These are phyloP conservation scores for Chrysopa pallens DNA, from an alignment of 1,140 invertebrate genomes.

Conservation along the genomic window DNA sequence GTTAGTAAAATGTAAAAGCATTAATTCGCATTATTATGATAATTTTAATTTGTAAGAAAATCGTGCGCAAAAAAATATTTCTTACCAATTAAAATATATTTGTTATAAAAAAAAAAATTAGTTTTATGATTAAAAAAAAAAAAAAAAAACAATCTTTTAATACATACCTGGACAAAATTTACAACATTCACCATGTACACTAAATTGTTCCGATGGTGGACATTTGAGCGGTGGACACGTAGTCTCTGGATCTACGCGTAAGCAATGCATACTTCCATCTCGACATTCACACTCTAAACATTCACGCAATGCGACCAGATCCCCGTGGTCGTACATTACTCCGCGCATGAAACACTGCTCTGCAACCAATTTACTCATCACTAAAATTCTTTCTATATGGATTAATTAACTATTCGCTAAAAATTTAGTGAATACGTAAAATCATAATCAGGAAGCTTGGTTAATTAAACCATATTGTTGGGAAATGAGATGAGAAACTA, in stretches of 20 bases:
- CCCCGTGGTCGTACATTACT: slow-evolving; percentile 67
- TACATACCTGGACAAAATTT: slow-evolving; percentile 71
- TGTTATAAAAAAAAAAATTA: not conserved
- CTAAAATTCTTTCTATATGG: no score
- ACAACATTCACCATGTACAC: slow-evolving; percentile 71
- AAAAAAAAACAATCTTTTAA: no score
- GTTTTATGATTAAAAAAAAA: not conserved
- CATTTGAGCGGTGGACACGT: slow-evolving; percentile 68
- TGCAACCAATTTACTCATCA: slow-evolving; percentile 17
- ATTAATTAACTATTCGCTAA: no score
- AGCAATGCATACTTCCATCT: slow-evolving; percentile 65
- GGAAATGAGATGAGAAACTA: no score
- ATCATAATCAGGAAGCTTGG: no score
- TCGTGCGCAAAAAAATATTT: not conserved
- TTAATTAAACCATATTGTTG: no score
- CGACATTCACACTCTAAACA: slow-evolving; percentile 58
- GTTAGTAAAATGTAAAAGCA: slow-evolving; percentile 1
- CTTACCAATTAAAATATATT: no score
- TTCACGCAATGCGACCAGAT: slow-evolving; percentile 47
- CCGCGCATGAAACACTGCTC: slow-evolving; percentile 62
- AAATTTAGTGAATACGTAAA: no score
- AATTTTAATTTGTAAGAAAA: not conserved
- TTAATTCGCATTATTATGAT: not conserved
- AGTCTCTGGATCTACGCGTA: slow-evolving; percentile 47
- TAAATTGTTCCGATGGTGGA: slow-evolving; percentile 54